Conservation (phyloP, 2,113 vertebrate genomes). For the Solea senegalensis region DNA sequence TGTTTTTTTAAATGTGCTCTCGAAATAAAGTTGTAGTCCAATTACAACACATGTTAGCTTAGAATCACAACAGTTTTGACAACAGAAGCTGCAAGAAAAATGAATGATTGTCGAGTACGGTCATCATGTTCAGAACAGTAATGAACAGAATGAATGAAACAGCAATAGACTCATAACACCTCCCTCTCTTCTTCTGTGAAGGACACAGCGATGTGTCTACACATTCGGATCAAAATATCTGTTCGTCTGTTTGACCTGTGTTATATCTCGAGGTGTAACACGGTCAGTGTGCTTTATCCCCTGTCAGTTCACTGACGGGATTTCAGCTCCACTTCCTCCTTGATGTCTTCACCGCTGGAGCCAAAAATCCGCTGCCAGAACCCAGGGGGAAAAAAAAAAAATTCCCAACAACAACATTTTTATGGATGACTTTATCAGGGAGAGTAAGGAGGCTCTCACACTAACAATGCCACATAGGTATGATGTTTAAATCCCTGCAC, state of each 20-base stretch:
- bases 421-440: constrained; percentile 65
- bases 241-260: constrained; percentile 12
- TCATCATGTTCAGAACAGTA: no score
- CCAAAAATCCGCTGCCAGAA: constrained; percentile 48
- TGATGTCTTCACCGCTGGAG: constrained; percentile 49
- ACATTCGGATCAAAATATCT: no score
- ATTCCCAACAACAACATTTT: constrained; percentile 50
- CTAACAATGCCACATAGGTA: constrained; percentile 67
- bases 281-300: constrained; percentile 44
- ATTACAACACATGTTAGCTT: no score
- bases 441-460: constrained; percentile 48
- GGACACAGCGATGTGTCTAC: constrained; percentile 36
- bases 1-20: no score
- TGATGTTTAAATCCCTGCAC: constrained; percentile 71
- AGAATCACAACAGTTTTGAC: no score
- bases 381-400: constrained; percentile 29
- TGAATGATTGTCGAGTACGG: no score
- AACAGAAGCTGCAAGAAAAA: no score
- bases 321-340: constrained; percentile 46
- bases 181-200: constrained; percentile 51
- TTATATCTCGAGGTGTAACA: constrained; percentile 32
- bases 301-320: constrained; percentile 38
- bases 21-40: no score
- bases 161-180: constrained; percentile 6
- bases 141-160: no score